These are phyloP conservation scores for Motacilla tschutschensis DNA, from an alignment of 2,113 vertebrate genomes.

Conservation along the genomic window DNA sequence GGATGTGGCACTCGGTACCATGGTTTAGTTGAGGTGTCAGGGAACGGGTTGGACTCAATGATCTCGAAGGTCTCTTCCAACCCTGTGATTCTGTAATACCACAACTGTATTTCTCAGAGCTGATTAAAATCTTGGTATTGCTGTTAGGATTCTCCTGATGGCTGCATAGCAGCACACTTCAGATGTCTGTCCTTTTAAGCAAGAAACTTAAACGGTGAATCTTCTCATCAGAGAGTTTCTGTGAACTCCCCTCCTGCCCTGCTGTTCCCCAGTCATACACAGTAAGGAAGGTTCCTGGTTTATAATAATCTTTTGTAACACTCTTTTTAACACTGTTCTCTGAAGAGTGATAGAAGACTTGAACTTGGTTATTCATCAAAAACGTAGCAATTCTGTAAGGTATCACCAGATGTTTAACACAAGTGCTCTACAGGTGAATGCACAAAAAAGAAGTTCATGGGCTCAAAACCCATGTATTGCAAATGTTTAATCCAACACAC, in stretches of 20 bases:
- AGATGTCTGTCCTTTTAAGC: slow-evolving; percentile 49
- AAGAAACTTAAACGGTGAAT: slow-evolving; percentile 68
- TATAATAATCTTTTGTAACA: slow-evolving; percentile 33
- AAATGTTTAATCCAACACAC: neutral
- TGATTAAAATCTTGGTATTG: neutral
- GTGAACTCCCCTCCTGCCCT: neutral
- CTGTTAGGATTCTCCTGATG: neutral
- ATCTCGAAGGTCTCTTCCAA: too few relatives aligned
- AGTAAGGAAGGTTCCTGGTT: neutral
- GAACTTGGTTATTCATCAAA: slow-evolving; percentile 53
- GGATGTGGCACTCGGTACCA: too few relatives aligned
- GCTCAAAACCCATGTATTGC: neutral
- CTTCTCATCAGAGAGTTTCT: slow-evolving; percentile 60
- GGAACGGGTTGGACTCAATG: too few relatives aligned
- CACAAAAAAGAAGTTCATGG: neutral
- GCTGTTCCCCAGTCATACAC: neutral
- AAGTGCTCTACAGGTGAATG: neutral
- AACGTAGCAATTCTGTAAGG: neutral
- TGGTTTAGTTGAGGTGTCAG: too few relatives aligned
- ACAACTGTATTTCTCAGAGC: neutral
- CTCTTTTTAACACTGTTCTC: slow-evolving; percentile 9
- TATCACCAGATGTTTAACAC: slow-evolving; percentile 6
- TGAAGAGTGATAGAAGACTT: slow-evolving; percentile 46
- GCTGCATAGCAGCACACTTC: neutral
- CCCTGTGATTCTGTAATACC: neutral